A percentile compares a stretch with the other conserved stretches of the same genome.
phyloP scores from a whole-genome alignment of 2,113 vertebrate genomes.

The Loxodonta africana region DNA sequence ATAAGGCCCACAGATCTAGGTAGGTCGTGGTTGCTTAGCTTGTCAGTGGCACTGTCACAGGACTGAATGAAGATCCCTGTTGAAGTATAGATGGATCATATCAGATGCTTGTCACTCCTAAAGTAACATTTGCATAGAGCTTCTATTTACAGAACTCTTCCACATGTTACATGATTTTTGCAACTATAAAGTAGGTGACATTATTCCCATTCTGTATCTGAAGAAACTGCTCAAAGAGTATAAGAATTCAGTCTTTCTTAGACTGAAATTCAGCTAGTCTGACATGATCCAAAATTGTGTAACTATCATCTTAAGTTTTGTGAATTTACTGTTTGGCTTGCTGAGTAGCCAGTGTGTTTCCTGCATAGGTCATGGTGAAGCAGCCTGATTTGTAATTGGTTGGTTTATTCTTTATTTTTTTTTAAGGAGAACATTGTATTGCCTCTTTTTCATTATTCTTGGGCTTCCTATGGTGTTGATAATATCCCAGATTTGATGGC shows the following conservation, averaged over 20 bases:
- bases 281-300: not conserved
- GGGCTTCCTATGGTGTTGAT: not conserved
- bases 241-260: not conserved
- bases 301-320: conserved; percentile 32
- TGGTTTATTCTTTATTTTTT: not conserved
- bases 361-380: not conserved
- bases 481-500: not conserved
- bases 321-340: conserved; percentile 53
- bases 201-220: conserved; percentile 9
- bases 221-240: conserved; percentile 59
- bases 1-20: not conserved
- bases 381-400: conserved; percentile 15
- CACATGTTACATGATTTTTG: not conserved
- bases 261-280: conserved; percentile 24
- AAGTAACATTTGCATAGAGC: conserved; percentile 5
- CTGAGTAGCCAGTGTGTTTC: not conserved
- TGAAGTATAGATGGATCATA: not conserved
- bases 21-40: conserved; percentile 36
- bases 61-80: conserved; percentile 50
- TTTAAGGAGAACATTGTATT: not conserved
- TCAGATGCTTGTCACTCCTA: not conserved
- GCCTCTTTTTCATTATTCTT: conserved; percentile 11
- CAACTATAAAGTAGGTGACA: not conserved
- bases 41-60: not conserved
- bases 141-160: conserved; percentile 24